A percentile compares a stretch with the other conserved stretches of the same genome.
These are phyloP conservation scores for Notiomystis cincta DNA, from an alignment of 2,113 vertebrate genomes.

Conservation along the genomic window DNA sequence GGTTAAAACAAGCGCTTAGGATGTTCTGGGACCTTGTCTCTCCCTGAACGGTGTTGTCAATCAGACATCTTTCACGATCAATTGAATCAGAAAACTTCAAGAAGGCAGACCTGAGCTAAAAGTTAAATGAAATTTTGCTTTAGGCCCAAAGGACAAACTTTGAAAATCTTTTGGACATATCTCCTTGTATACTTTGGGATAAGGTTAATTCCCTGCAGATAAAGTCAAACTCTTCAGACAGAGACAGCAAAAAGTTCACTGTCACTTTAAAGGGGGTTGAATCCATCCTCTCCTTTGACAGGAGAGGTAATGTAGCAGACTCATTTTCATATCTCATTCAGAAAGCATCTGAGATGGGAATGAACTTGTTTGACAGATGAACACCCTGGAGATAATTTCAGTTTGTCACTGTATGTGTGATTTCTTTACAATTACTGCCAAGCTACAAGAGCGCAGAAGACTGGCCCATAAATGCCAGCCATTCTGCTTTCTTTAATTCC, in stretches of 20 bases:
- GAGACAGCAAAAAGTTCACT: background rate
- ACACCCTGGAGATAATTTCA: slow-evolving; percentile 19
- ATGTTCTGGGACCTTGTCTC: background rate
- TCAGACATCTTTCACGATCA: background rate
- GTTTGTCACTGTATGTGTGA: slow-evolving; percentile 15
- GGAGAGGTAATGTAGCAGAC: slow-evolving; percentile 20
- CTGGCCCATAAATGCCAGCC: background rate
- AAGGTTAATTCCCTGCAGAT: slow-evolving; percentile 12
- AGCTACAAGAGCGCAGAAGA: background rate
- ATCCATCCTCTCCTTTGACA: slow-evolving; percentile 32
- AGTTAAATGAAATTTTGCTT: background rate
- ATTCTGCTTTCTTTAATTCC: background rate
- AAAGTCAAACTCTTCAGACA: slow-evolving; percentile 9
- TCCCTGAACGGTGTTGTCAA: background rate
- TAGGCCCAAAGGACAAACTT: background rate
- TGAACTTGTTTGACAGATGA: slow-evolving; percentile 52
- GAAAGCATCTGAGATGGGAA: slow-evolving; percentile 49
- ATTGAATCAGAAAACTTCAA: background rate
- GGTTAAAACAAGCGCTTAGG: background rate
- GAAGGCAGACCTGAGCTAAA: background rate
- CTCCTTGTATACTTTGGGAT: background rate
- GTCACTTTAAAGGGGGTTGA: slow-evolving; percentile 9
- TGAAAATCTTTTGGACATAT: background rate
- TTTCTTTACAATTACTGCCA: background rate
- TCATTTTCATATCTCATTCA: slow-evolving; percentile 58